Base-by-base conservation (phyloP, 2,797 vertebrate species). In the Helostoma temminkii region DNA sequence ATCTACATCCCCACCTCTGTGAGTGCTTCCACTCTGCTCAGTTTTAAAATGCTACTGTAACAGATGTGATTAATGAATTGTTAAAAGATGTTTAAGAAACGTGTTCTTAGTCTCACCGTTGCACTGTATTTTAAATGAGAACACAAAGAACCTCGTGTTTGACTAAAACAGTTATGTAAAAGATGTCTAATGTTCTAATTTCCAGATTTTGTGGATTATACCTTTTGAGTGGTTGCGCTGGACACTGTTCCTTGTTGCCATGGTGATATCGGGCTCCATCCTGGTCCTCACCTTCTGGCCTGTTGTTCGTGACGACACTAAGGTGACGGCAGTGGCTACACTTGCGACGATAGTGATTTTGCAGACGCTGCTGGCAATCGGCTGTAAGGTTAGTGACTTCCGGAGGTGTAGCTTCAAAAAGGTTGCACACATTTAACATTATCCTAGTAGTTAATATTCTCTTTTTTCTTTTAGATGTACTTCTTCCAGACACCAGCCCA, bases 1-100 rank as follows among this genome's bases (percentile, higher is more conserved):
- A 88, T 95, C 72, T 97, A 95, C 54, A 94, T 97, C 42, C 96
- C 96, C 41, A 94, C 95, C 3, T 95, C 96, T 45, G 96, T 97
- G 84, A 96, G 96, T 89, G 22, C 32, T 55, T 9, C 18, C 24
- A 6, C n/a, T 24, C 8, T 21, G 15, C 30, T 28, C 19, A 16
- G 34, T 36, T 12, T 36, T 36, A 8, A 58, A 16, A n/a, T 36
- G n/a, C n/a, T n/a, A n/a, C n/a, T n/a, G n/a, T n/a, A n/a, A n/a
- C n/a, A n/a, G n/a, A n/a, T n/a, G n/a, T n/a, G n/a, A n/a, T n/a
- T n/a, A n/a, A n/a, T n/a, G n/a, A n/a, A n/a, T n/a, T n/a, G n/a
- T n/a, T n/a, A n/a, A n/a, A n/a, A n/a, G n/a, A n/a, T n/a, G n/a
- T n/a, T n/a, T n/a, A n/a, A n/a, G n/a, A n/a, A n/a, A n/a, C n/a